A percentile compares a stretch with the other conserved stretches of the same genome.
Evolutionary conservation across 2,888 invertebrate species (phyloP).

Genomic region (Orgyia antiqua): DNA sequence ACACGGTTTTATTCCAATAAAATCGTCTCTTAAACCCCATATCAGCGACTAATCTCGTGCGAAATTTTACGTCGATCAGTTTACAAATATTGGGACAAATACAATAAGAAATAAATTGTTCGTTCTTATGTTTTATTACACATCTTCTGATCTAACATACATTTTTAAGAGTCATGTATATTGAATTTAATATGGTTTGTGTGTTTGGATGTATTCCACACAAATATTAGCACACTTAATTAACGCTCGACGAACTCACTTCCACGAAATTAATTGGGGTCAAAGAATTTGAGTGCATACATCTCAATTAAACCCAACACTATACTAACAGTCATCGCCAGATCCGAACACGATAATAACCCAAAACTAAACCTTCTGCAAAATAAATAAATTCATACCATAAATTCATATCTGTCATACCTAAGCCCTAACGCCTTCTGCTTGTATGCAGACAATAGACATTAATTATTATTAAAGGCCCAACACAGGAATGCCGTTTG

Average conservation of each 20-base stretch:
- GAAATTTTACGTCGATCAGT: too few relatives aligned
- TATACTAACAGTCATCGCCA: conserved; percentile 40
- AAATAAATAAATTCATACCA: too few relatives aligned
- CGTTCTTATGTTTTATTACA: too few relatives aligned
- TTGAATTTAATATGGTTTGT: conserved; percentile 35
- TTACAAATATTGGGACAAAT: too few relatives aligned
- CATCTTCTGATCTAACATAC: neutral
- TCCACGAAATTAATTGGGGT: conserved; percentile 74
- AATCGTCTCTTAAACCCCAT: too few relatives aligned
- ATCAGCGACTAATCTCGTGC: too few relatives aligned
- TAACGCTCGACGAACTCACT: conserved; percentile 61
- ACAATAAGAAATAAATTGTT: too few relatives aligned
- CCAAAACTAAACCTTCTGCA: too few relatives aligned
- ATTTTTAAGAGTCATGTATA: conserved; percentile 4
- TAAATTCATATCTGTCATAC: too few relatives aligned
- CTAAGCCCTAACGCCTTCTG: conserved; percentile 43
- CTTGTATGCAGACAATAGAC: conserved; percentile 57
- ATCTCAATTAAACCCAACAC: conserved; percentile 63
- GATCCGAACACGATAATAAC: conserved; percentile 21
- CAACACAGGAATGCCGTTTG: conserved; percentile 68
- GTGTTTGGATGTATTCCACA: conserved; percentile 42
- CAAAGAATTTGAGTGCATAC: conserved; percentile 73
- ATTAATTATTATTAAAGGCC: conserved; percentile 61
- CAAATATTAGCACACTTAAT: conserved; percentile 68
- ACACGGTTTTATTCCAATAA: too few relatives aligned